Conservation (phyloP, 2,113 vertebrate species). For the Engraulis encrasicolus region DNA sequence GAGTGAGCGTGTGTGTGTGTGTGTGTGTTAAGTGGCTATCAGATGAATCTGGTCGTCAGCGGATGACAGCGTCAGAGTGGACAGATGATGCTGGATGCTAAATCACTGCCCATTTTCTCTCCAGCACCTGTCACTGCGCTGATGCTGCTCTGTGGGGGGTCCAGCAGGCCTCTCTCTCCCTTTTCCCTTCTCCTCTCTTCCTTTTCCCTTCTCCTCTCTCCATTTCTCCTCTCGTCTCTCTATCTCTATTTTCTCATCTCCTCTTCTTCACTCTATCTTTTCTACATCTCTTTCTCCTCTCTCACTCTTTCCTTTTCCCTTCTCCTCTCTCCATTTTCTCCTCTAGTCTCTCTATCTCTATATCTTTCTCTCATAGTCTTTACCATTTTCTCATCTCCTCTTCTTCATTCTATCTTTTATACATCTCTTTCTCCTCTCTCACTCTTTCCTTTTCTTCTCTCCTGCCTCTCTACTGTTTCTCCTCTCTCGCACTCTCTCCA, state of each 20-base stretch:
- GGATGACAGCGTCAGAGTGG: slow-evolving; percentile 33
- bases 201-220: not conserved
- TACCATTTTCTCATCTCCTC: no score
- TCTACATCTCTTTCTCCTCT: no score
- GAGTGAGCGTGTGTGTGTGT: not conserved
- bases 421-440: no score
- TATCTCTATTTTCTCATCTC: not conserved
- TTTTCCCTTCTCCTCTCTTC: not conserved
- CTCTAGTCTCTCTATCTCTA: no score
- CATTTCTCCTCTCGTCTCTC: not conserved
- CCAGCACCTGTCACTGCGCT: slow-evolving; percentile 48
- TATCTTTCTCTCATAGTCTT: no score
- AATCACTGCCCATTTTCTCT: slow-evolving; percentile 49
- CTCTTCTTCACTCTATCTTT: no score
- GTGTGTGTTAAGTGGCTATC: slow-evolving; percentile 25
- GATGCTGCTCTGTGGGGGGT: slow-evolving; percentile 45
- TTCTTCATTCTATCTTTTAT: no score
- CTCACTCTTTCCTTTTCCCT: no score
- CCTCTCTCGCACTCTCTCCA: no score
- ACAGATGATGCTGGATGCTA: slow-evolving; percentile 42
- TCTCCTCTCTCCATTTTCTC: no score
- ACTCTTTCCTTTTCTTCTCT: no score
- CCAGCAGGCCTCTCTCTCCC: slow-evolving; percentile 1
- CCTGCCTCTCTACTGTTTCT: no score
- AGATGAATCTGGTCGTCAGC: slow-evolving; percentile 20